phyloP scores from a whole-genome alignment of 2,797 vertebrate genomes.

The Gymnocypris eckloni region DNA sequence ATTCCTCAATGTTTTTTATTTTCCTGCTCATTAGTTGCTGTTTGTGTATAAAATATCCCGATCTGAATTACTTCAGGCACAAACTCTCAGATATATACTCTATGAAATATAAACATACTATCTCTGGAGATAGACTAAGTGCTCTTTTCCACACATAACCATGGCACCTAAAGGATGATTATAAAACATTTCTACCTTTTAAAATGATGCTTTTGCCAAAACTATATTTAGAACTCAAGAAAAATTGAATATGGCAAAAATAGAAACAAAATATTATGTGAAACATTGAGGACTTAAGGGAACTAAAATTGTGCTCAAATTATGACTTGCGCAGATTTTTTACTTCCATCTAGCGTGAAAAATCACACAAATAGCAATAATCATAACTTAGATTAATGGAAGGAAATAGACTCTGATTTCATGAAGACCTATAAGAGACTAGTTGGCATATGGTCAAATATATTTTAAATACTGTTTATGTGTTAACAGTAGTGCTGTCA shows the following conservation, averaged over 20 bases:
- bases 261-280: not conserved
- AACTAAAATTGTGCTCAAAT: not conserved
- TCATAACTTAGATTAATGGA: not conserved
- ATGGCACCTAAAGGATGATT: constrained; percentile 13
- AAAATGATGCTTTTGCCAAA: too few relatives aligned
- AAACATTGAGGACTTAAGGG: not conserved
- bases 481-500: too few relatives aligned
- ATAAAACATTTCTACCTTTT: too few relatives aligned
- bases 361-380: not conserved
- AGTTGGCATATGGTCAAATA: too few relatives aligned
- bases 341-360: not conserved
- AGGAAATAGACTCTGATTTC: too few relatives aligned
- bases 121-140: constrained; percentile 13
- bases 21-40: not conserved
- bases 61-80: not conserved
- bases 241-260: not conserved
- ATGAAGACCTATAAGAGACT: too few relatives aligned
- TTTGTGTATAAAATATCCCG: constrained; percentile 18
- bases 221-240: too few relatives aligned
- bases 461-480: too few relatives aligned
- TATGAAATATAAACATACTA: constrained; percentile 21
- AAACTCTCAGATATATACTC: constrained; percentile 17
- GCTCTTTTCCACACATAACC: constrained; percentile 33
- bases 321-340: not conserved
- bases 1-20: constrained; percentile 5